Conservation (phyloP, 2,888 invertebrate genomes). For the Drosophila tripunctata region DNA sequence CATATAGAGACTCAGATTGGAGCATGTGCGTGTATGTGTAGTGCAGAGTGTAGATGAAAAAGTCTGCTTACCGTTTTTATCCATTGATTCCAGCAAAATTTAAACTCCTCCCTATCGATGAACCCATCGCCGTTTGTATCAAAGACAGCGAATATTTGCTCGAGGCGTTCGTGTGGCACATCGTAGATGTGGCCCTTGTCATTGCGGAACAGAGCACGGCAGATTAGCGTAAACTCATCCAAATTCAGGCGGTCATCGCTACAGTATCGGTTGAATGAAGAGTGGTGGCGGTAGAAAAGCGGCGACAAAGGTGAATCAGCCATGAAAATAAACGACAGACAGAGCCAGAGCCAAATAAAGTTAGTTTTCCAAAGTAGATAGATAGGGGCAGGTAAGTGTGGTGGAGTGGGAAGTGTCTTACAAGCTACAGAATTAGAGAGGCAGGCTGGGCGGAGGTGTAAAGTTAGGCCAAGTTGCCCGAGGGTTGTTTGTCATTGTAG, state of each 20-base stretch:
- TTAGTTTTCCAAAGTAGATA: slow-evolving; percentile 53
- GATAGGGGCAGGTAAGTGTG: too few species aligned
- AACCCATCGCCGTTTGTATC: slow-evolving; percentile 91
- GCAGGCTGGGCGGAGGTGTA: neutral
- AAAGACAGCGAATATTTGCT: slow-evolving; percentile 92
- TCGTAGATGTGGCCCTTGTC: slow-evolving; percentile 93
- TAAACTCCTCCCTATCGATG: slow-evolving; percentile 93
- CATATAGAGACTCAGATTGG: neutral
- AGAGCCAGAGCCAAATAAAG: slow-evolving; percentile 50
- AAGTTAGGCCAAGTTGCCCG: slow-evolving; percentile 26
- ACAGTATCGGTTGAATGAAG: slow-evolving; percentile 13
- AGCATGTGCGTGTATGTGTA: neutral
- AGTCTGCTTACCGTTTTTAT: slow-evolving; percentile 89
- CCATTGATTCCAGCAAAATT: slow-evolving; percentile 95
- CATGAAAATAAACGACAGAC: slow-evolving; percentile 56
- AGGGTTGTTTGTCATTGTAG: slow-evolving; percentile 46
- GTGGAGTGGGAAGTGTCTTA: neutral
- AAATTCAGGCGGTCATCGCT: slow-evolving; percentile 92
- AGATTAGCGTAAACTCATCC: slow-evolving; percentile 91
- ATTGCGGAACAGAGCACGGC: slow-evolving; percentile 93
- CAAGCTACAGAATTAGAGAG: neutral
- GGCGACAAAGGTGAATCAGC: slow-evolving; percentile 48
- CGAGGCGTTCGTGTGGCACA: slow-evolving; percentile 88
- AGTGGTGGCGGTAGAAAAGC: neutral
- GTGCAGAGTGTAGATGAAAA: slow-evolving; percentile 14